Base-by-base conservation (phyloP, 2,888 invertebrate species). In the Formica aserva region DNA sequence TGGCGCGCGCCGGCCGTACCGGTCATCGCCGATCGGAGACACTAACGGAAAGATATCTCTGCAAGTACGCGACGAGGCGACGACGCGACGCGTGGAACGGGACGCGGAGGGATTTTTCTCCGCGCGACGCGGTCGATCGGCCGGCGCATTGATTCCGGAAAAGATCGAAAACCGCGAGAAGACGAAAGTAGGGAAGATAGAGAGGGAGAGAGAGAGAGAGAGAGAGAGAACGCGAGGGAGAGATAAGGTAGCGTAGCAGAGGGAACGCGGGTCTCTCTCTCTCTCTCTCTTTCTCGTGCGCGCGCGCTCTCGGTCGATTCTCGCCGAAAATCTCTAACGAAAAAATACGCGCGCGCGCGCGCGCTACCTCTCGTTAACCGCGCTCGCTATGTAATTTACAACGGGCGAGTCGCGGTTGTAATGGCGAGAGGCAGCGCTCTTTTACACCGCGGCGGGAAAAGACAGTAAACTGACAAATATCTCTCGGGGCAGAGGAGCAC, bases 21-120 rank as follows among this genome's bases (percentile, higher is more conserved):
- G 90, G 90, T 90, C 87, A 84, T 8, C 45, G 85, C 83, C 85
- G 90, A 91, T 90, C 85, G 75, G 71, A 83, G 71, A 66, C 75
- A 82, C 63, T 82, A 89, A 87, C 76, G 74, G 87, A 85, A 85
- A 88, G 87, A 91, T 87, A 85, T 91, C 91, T 89, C 91, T 89
- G 90, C 77, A 90, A 91, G 87, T 89, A 90, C 78, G 77, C 38
- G 81, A 77, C 38, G 35, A 48, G 35, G 15, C 8, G 62, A 35
- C 65, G 78, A 85, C 84, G 29, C 67, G 77, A 18, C 77, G 67
- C 57, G 35, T 65, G 15, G 32, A 84, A 78, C 77, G 63, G 9
- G 66, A 45, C 75, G 63, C 60, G 57, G 66, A 89, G 86, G 86
- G 65, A 66, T 60, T 57, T 66, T 78, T 63, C 85, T 87, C 81